Conservation (phyloP, 2,888 invertebrate species). For the Brenthis ino region DNA sequence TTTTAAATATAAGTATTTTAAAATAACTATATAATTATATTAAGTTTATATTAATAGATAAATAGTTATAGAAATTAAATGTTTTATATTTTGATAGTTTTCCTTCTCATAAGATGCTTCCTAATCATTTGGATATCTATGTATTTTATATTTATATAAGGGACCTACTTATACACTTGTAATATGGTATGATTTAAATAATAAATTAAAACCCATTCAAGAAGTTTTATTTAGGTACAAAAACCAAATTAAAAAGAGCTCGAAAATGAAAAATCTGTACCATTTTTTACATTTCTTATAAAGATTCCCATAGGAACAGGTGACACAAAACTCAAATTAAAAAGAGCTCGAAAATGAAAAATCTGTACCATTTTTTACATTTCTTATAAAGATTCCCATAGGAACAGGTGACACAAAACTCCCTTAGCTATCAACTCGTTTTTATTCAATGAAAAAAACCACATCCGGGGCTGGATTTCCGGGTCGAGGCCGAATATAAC, state of each 20-base stretch:
- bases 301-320: constrained; percentile 72
- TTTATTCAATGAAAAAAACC: constrained; percentile 63
- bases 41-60: no score
- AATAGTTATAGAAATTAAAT: no score
- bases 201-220: no score
- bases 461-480: constrained; percentile 74
- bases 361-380: constrained; percentile 55
- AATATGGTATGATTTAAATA: no score
- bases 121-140: no score
- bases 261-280: constrained; percentile 49
- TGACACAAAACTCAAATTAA: constrained; percentile 61
- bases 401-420: constrained; percentile 74
- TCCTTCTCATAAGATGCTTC: no score
- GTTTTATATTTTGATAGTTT: no score
- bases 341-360: constrained; percentile 34
- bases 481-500: constrained; percentile 53
- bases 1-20: no score
- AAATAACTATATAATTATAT: no score
- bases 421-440: constrained; percentile 67
- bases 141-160: no score
- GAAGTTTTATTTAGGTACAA: no score
- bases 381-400: constrained; percentile 61
- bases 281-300: constrained; percentile 50
- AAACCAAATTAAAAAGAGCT: not conserved
- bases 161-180: no score